Base-by-base conservation (phyloP, 2,888 invertebrate species). In the Protophormia terraenovae region DNA sequence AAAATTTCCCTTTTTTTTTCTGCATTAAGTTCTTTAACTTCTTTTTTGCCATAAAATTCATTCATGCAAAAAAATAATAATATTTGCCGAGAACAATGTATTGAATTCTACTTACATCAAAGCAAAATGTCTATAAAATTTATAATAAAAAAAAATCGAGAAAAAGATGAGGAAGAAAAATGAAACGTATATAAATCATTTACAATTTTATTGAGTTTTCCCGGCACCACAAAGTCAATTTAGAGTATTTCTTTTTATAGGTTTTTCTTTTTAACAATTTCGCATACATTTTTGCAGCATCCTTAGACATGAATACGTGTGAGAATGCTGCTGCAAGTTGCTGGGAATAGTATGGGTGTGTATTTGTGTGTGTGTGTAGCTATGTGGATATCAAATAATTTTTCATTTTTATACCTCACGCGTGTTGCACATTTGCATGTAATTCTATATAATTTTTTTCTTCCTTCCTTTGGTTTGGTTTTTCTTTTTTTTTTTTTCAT, bases 171-270 rank as follows among this genome's bases (percentile, higher is more conserved):
- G 22, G 10, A 66, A 76, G 0, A 35, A 16, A 50, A 35, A 64
- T 7, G 47, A 67, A 41, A 45, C 27, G 41, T 27, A 27, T 71
- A 80, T 80, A 84, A 84, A 80, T 84, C 60, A 80, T 76, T 84
- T 84, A 72, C 53, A 66, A 72, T 80, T 84, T 84, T 80, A 84
- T 84, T 80, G 84, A 77, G 72, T 72, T 84, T 84, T 76, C 60
- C 55, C 80, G 84, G 84, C 80, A 80, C 84, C 84, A 84, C 76
- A 80, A 77, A 80, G 76, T 60, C 80, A 84, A 80, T 84, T 80
- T 77, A 66, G 27, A 84, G 14, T 67, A 66, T 62, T 58, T 73
- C 73, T 67, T 53, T 55, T 5, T 55, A 14, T 12, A 41, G 4
- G 27, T 55, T 71, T 60, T 67, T 69, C 12, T 64, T 66, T 22